Base-by-base conservation (phyloP, 30 jellyfish, hydroid and myxozoan species). In the Mastigias papua region DNA sequence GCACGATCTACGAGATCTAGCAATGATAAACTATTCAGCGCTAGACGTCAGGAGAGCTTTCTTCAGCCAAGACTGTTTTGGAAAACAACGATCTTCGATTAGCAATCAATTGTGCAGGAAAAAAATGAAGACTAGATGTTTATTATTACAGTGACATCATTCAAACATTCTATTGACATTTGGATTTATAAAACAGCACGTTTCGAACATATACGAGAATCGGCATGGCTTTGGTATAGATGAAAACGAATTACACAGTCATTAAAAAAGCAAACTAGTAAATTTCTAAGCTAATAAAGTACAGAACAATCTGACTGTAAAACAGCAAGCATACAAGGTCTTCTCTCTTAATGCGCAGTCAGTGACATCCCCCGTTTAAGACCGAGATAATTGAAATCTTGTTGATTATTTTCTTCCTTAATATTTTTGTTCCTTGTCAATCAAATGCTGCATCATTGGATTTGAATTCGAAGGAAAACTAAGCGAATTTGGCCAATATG, bases 401-500 rank as follows among this genome's bases (percentile, higher is more conserved):
- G 83, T 37, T 33, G 83, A 23, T 23, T 48, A 22, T 37, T 51
- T 34, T 72, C 66, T 17, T 72, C 46, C 37, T 35, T n/a, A 48
- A 72, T 37, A 34, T 72, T 72, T 32, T 72, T 72, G 65, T 72
- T 37, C 26, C 63, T 26, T 34, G 63, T 72, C 69, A 72, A 72
- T 23, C 63, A 49, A 72, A 72, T 13, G 19, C 26, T 33, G 35
- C 34, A 34, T 37, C 68, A 72, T 72, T 34, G n/a, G 69, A 34
- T 72, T 27, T 34, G 31, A 32, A 34, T 54, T 58, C 66, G 65
- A 77, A 58, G 42, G 48, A 58, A 69, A 16, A 28, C 30, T 58
- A 50, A 77, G 57, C 31, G 78, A 63, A 77, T 77, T 77, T 60
- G 30, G 63, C 50, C 88, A 77, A 58, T 77, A 77, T 77, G 88